Base-by-base conservation (phyloP, 2,113 vertebrate species). In the Eidolon helvum region DNA sequence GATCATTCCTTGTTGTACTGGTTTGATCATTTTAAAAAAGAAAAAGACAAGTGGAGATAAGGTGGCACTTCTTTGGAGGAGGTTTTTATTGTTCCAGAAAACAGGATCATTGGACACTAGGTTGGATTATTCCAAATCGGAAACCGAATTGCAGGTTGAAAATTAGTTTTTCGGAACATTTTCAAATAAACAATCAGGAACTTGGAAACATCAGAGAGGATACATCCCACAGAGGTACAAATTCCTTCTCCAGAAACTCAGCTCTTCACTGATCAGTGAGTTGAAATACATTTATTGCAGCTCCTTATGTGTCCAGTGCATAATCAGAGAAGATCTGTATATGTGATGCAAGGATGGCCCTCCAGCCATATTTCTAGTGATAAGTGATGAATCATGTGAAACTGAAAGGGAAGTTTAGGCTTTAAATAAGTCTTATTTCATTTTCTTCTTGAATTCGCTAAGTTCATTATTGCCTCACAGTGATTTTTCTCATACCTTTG, bases 401-500 rank as follows among this genome's bases (percentile, higher is more conserved):
- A 28, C n/a, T 1, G 10, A 66, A 59, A 48, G 55, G 78, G 91
- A 78, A 53, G 35, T 48, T 53, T 28, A 19, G 78, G 87, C 48
- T 88, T 72, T 68, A 87, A 33, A 9, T 30, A 30, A 77, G 68
- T 8, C 86, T 16, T 38, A 3, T 72, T 89, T 75, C 75, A 8
- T 48, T n/a, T 43, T 91, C 61, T 80, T 69, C 85, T 35, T 24
- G 88, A 89, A 83, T 96, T 85, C 85, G 5, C 95, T 93, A 75
- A 93, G 82, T 96, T 96, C 92, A 75, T 97, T 93, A 79, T 79
- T 78, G 68, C 55, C 50, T 57, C 30, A 9, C 8, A 5, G 84
- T 45, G 80, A 80, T 66, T 91, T 75, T 68, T 7, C 66, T 97
- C 93, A 38, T 72, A 93, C 82, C 63, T 95, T 96, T 94, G 93